Evolutionary conservation across 2,113 vertebrate genomes (phyloP).

Genomic region (Tonatia bakeri): DNA sequence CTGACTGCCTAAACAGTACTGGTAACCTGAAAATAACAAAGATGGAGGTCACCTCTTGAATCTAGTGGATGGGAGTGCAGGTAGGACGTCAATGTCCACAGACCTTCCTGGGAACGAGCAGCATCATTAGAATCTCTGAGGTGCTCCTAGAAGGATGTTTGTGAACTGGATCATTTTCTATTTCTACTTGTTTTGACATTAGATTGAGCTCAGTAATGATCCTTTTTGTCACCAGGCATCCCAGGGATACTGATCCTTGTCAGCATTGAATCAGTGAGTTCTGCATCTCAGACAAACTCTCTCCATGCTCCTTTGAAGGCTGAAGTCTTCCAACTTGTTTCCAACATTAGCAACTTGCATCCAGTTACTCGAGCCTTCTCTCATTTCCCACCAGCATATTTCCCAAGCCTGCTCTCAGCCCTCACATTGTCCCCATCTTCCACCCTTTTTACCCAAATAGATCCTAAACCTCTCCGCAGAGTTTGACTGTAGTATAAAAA

Average conservation of each 20-base stretch:
- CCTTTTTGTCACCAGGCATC: conserved; percentile 35
- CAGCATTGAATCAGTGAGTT: not conserved
- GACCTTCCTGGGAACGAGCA: not conserved
- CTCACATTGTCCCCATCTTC: not conserved
- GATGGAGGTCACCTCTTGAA: not conserved
- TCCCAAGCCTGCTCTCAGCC: not conserved
- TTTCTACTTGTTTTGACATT: conserved; percentile 1
- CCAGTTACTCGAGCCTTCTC: not conserved
- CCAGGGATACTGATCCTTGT: conserved; percentile 26
- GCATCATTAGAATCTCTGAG: not conserved
- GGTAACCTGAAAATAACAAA: not conserved
- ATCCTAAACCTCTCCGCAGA: not conserved
- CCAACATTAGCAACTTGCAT: not conserved
- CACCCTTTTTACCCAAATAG: not conserved
- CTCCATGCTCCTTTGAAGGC: not conserved
- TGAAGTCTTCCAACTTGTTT: not conserved
- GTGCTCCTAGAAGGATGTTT: not conserved
- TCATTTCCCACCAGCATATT: not conserved
- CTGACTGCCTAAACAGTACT: not conserved
- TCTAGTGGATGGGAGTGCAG: not conserved
- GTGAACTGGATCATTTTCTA: not conserved
- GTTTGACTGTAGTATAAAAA: not conserved
- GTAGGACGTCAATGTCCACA: not conserved
- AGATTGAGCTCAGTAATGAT: not conserved
- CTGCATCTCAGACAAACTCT: not conserved